phyloP scores from a whole-genome alignment of 2,888 invertebrate genomes.

The Lithophane leautieri region DNA sequence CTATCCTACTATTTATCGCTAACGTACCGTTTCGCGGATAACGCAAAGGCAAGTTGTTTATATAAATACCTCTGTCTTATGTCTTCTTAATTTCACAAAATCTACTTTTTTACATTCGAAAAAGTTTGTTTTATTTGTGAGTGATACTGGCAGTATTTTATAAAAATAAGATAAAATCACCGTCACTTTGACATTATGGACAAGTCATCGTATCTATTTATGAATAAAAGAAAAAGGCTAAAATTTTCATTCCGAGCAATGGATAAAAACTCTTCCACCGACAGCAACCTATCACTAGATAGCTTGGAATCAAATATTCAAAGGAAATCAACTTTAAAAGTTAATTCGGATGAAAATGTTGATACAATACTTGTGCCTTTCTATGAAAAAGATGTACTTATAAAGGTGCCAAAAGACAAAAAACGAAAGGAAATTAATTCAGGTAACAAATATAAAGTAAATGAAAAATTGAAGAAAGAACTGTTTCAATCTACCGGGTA shows the following conservation, averaged over 20 bases:
- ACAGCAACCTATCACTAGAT: constrained; percentile 82
- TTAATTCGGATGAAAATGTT: constrained; percentile 75
- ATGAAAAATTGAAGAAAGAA: constrained; percentile 69
- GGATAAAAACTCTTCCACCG: constrained; percentile 78
- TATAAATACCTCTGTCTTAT: neutral
- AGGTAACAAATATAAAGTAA: constrained; percentile 61
- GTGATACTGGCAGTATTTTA: constrained; percentile 35
- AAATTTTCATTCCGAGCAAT: constrained; percentile 73
- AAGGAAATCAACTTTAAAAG: constrained; percentile 69
- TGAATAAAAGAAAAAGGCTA: constrained; percentile 75
- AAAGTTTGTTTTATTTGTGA: constrained; percentile 15
- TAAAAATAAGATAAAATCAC: constrained; percentile 10
- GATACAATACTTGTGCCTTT: constrained; percentile 87
- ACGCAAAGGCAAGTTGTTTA: constrained; percentile 23
- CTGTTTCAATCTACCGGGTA: constrained; percentile 71
- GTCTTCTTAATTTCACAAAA: neutral
- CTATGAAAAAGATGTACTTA: constrained; percentile 87
- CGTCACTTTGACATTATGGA: constrained; percentile 73
- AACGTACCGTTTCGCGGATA: constrained; percentile 47
- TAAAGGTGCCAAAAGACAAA: constrained; percentile 81
- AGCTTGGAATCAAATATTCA: constrained; percentile 81
- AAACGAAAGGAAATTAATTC: constrained; percentile 70
- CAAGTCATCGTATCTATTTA: constrained; percentile 78
- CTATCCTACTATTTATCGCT: constrained; percentile 68
- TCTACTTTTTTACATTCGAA: constrained; percentile 16